phyloP scores from a whole-genome alignment of 2,888 invertebrate genomes.

The Aethes cnicana region DNA sequence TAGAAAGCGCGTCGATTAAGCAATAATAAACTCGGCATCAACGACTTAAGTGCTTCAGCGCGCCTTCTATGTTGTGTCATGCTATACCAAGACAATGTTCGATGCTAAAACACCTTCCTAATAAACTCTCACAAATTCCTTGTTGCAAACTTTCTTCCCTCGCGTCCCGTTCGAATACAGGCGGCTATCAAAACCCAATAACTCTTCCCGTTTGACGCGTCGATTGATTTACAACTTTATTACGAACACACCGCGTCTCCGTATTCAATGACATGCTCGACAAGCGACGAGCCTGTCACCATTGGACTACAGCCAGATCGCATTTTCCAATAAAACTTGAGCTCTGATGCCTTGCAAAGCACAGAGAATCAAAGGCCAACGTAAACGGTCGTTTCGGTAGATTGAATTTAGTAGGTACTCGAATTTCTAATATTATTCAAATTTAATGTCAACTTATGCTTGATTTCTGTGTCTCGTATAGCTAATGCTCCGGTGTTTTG shows the following conservation, averaged over 20 bases:
- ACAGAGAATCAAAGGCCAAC: not conserved
- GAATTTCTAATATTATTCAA: slow-evolving; percentile 28
- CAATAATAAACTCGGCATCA: too few species aligned
- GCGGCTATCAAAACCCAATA: slow-evolving; percentile 53
- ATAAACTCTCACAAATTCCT: too few species aligned
- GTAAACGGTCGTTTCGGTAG: not conserved
- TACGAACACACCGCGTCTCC: slow-evolving; percentile 38
- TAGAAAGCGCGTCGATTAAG: too few species aligned
- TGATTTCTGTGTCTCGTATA: slow-evolving; percentile 26
- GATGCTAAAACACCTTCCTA: too few species aligned
- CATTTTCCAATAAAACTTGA: slow-evolving; percentile 40
- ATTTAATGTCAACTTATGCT: slow-evolving; percentile 28
- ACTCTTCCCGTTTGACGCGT: slow-evolving; percentile 36
- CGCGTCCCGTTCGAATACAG: slow-evolving; percentile 35
- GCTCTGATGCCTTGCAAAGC: slow-evolving; percentile 21
- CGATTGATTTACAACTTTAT: slow-evolving; percentile 50
- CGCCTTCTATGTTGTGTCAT: too few species aligned
- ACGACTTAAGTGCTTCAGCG: too few species aligned
- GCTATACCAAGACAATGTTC: too few species aligned
- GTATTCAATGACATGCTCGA: slow-evolving; percentile 39
- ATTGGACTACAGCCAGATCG: slow-evolving; percentile 49
- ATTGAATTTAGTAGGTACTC: slow-evolving; percentile 28
- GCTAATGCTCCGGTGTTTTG: slow-evolving; percentile 18
- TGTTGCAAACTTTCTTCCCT: slow-evolving; percentile 19
- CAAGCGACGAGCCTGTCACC: slow-evolving; percentile 41